Percentiles rank a stretch among this genome's conserved stretches.
Conservation (phyloP, 1,140 invertebrate species). For the Bactericera cockerelli region DNA sequence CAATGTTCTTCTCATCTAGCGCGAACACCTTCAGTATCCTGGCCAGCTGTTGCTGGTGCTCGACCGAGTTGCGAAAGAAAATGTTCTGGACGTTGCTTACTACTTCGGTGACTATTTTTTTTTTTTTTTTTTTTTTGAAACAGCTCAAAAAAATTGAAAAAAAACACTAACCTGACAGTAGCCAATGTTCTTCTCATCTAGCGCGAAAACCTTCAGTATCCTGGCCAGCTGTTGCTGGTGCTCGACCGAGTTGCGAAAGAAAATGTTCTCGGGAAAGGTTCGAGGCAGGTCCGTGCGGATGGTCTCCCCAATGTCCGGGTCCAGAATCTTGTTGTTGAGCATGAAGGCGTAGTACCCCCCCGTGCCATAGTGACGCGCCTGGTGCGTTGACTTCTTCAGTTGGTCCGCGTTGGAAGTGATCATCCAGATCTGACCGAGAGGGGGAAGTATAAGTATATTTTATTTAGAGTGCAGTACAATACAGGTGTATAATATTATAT, state of each 20-base stretch:
- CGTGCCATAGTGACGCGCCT: conserved; percentile 8
- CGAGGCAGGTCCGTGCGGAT: conserved; percentile 72
- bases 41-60: conserved; percentile 56
- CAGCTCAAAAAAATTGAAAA: too few species aligned
- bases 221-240: conserved; percentile 63
- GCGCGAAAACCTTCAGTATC: conserved; percentile 73
- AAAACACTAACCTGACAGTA: conserved; percentile 87
- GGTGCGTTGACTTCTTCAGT: conserved; percentile 37
- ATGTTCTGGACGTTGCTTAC: too few species aligned
- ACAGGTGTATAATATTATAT: conserved; percentile 39
- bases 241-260: conserved; percentile 57
- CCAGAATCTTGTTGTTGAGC: conserved; percentile 35
- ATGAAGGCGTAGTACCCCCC: conserved; percentile 2
- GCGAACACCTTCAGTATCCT: conserved; percentile 77
- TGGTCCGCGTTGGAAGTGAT: conserved; percentile 58
- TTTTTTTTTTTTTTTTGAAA: too few species aligned
- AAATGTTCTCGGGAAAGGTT: conserved; percentile 90
- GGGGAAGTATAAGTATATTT: too few species aligned
- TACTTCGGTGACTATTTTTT: too few species aligned
- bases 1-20: conserved; percentile 67
- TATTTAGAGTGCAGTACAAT: too few species aligned
- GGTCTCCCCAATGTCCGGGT: conserved; percentile 43
- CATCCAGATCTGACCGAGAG: conserved; percentile 55
- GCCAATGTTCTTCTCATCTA: conserved; percentile 68
- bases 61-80: conserved; percentile 59